These are phyloP conservation scores for Apamea epomidion DNA, from an alignment of 2,888 invertebrate genomes.

Conservation along the genomic window DNA sequence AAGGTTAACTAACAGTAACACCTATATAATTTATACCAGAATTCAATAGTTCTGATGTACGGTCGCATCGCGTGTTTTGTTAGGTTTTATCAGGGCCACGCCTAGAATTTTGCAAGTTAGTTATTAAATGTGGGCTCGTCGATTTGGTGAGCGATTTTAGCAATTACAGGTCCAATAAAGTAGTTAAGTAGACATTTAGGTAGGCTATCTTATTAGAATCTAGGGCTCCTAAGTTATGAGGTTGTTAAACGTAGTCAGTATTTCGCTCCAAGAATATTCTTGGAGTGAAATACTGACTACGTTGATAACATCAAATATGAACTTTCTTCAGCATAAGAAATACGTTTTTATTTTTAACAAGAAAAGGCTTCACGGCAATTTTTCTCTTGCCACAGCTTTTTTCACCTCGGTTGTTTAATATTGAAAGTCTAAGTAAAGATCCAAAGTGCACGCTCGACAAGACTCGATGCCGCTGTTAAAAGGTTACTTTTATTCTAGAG, in stretches of 20 bases:
- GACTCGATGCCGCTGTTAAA: slow-evolving; percentile 49
- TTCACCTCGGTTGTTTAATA: slow-evolving; percentile 37
- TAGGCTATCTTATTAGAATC: slow-evolving; percentile 41
- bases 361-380: slow-evolving; percentile 18
- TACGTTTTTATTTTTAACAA: slow-evolving; percentile 19
- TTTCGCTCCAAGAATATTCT: neutral
- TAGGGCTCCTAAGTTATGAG: slow-evolving; percentile 25
- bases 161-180: slow-evolving; percentile 58
- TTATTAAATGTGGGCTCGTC: slow-evolving; percentile 67
- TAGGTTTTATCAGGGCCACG: slow-evolving; percentile 77
- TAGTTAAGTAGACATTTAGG: slow-evolving; percentile 52
- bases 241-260: slow-evolving; percentile 6
- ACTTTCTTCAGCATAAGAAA: slow-evolving; percentile 4
- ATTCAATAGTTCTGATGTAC: slow-evolving; percentile 75
- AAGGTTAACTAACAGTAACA: slow-evolving; percentile 59
- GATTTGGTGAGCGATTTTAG: slow-evolving; percentile 50
- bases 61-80: slow-evolving; percentile 77
- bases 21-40: slow-evolving; percentile 56
- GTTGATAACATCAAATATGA: slow-evolving; percentile 28
- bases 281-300: slow-evolving; percentile 17
- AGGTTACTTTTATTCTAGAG: slow-evolving; percentile 44
- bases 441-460: slow-evolving; percentile 52
- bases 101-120: slow-evolving; percentile 74
- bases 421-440: slow-evolving; percentile 48
- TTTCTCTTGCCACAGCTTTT: slow-evolving; percentile 25